Evolutionary conservation across 1,140 invertebrate species (phyloP).

Genomic region (Panulirus ornatus): DNA sequence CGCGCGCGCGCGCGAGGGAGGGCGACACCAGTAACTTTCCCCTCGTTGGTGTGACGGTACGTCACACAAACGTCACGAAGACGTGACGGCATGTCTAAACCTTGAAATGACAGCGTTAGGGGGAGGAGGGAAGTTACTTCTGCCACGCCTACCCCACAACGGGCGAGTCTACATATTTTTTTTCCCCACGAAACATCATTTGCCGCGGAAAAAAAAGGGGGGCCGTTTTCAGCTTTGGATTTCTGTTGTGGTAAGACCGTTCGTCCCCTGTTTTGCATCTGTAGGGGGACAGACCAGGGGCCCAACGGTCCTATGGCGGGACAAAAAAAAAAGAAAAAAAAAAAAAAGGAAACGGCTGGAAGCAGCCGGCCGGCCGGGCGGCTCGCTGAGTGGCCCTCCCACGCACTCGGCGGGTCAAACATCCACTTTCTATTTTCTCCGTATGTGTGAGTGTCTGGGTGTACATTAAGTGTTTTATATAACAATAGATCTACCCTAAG

Average conservation of each 20-base stretch:
- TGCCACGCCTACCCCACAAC: too few species aligned
- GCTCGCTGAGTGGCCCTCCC: neutral
- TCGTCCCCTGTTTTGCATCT: neutral
- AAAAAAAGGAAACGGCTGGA: too few species aligned
- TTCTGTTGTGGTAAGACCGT: neutral
- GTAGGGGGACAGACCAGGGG: neutral
- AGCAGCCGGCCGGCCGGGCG: neutral
- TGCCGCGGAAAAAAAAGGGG: too few species aligned
- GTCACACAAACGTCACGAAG: too few species aligned
- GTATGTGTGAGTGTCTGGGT: constrained; percentile 47
- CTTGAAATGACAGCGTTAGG: too few species aligned
- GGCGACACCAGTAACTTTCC: neutral
- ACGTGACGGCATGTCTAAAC: too few species aligned
- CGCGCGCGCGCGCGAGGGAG: neutral
- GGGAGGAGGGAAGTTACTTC: too few species aligned
- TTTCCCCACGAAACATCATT: too few species aligned
- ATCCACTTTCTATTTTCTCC: constrained; percentile 42
- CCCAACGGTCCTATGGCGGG: neutral
- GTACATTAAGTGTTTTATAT: constrained; percentile 60
- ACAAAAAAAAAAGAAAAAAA: neutral
- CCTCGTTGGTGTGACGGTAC: neutral
- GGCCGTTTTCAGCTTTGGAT: neutral
- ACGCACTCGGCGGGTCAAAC: too few species aligned
- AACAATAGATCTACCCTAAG: neutral
- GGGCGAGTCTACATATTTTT: too few species aligned